Base-by-base conservation (phyloP, 2,888 invertebrate genomes). In the Odontocerum albicorne region DNA sequence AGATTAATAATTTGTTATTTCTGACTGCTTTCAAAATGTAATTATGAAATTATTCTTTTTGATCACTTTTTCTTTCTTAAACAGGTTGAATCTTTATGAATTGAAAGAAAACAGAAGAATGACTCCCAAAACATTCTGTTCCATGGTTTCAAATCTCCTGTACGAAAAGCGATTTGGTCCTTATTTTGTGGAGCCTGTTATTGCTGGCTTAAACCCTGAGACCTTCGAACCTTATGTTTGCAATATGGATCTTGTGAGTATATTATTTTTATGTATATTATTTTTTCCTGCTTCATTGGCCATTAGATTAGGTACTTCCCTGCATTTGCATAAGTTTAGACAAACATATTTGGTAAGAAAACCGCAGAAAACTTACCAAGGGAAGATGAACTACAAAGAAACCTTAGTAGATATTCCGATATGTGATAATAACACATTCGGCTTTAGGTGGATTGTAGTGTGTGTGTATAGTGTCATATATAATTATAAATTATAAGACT, bases 101-200 rank as follows among this genome's bases (percentile, higher is more conserved):
- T 78, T 98, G 45, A 88, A 92, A 69, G 98, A 96, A 73, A 96
- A 93, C 69, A 84, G 98, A 64, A 79, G 83, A 65, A 95, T 99
- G 77, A 85, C 85, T 57, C 98, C 99, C 0, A 87, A 92, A 71
- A 92, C 94, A 27, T 92, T 97, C 70, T 84, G 90, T 2, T 86
- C 92, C 0, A 92, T 99, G 90, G 81, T 98, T 1, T 95, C 96
- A 1, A 97, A 96, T 74, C 80, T 99, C 67, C 74, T 98, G 44
- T 99, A 99, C 65, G 97, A 99, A 70, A 89, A 85, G 69, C 87
- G 97, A 60, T 99, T 99, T 72, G 98, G 99, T 0, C 96, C 97
- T 0, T 99, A 95, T 72, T 98, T 98, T 74, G 88, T 98, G 59
- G 96, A 97, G 69, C 98, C 99, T 0, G 87, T 99, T 1, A 86